Evolutionary conservation across 2,797 vertebrate genomes (phyloP).

Genomic region (Peromyscus attwateri): DNA sequence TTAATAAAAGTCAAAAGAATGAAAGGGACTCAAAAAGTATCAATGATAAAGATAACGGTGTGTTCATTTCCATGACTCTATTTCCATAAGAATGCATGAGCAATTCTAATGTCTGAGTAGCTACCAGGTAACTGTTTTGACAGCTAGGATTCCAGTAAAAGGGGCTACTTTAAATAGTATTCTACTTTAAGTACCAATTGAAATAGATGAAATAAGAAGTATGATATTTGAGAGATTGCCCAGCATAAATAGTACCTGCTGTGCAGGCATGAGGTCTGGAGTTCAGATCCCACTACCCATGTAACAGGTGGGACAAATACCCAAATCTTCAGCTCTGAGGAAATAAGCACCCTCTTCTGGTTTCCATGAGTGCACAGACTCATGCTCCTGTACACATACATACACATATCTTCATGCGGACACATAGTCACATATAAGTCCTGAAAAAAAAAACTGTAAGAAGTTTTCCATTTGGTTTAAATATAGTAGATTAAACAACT

Average conservation of each 20-base stretch:
- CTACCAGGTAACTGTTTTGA: background rate
- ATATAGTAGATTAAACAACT: background rate
- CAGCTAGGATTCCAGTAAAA: background rate
- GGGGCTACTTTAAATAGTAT: background rate
- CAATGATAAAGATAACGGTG: background rate
- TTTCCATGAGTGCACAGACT: no score
- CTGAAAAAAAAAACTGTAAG: background rate
- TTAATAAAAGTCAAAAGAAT: slow-evolving; percentile 25
- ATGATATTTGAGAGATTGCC: background rate
- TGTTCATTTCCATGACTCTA: background rate
- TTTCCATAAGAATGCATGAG: background rate
- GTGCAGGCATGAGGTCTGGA: background rate
- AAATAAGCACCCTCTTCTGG: background rate
- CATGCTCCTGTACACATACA: background rate
- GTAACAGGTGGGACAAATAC: background rate
- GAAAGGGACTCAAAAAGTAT: background rate
- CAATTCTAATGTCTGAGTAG: slow-evolving; percentile 11
- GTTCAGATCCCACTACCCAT: background rate
- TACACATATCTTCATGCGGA: background rate
- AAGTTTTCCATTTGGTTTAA: background rate
- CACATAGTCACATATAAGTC: background rate
- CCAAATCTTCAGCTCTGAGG: background rate
- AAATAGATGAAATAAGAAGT: background rate
- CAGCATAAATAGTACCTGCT: background rate
- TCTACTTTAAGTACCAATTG: background rate